These are phyloP conservation scores for Rattus rattus DNA, from an alignment of 2,113 vertebrate species.

Conservation along the genomic window DNA sequence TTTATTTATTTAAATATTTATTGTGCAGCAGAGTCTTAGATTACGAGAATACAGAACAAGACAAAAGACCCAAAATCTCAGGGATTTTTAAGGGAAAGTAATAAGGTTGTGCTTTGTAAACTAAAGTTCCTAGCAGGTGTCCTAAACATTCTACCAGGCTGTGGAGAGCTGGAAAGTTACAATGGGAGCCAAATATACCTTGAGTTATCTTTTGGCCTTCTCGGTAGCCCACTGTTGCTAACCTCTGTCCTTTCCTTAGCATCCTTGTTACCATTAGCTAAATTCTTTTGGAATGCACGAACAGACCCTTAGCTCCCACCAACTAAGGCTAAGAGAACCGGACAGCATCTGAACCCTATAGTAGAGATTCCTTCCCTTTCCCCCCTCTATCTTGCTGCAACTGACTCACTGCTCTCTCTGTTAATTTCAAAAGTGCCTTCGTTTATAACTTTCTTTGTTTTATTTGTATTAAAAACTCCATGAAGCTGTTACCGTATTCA, in stretches of 20 bases:
- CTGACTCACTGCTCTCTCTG: neutral
- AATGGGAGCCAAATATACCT: neutral
- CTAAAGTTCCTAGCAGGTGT: neutral
- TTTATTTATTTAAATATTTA: conserved; percentile 6
- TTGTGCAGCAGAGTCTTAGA: neutral
- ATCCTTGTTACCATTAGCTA: neutral
- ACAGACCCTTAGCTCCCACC: neutral
- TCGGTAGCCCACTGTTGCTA: neutral
- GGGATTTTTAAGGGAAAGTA: neutral
- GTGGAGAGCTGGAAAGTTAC: neutral
- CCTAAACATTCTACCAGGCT: neutral
- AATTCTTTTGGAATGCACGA: neutral
- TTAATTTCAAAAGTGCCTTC: neutral
- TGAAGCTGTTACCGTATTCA: neutral
- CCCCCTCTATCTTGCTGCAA: neutral
- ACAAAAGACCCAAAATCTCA: neutral
- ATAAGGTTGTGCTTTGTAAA: neutral
- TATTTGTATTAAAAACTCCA: neutral
- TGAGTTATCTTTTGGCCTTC: neutral
- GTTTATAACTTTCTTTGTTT: neutral
- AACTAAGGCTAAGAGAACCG: neutral
- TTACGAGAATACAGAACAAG: neutral
- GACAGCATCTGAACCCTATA: neutral
- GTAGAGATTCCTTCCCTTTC: neutral
- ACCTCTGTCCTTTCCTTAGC: neutral